Evolutionary conservation across 2,888 invertebrate species (phyloP).

Genomic region (Aphelenchoides bicaudatus): DNA sequence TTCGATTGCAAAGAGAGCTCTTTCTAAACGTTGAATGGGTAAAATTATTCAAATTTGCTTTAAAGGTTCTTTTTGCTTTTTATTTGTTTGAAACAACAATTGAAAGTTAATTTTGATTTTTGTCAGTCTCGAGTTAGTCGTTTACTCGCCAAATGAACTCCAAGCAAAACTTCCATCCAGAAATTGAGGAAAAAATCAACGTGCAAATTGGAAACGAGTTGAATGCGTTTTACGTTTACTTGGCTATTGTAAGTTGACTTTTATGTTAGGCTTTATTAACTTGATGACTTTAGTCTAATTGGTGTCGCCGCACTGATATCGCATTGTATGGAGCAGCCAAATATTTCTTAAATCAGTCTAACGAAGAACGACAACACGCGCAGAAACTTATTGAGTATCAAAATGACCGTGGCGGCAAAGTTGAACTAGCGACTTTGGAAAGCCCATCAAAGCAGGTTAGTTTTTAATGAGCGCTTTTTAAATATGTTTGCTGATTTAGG

Average conservation of each 20-base stretch:
- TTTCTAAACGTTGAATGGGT: slow-evolving; percentile 68
- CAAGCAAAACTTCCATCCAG: slow-evolving; percentile 27
- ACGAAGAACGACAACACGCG: slow-evolving; percentile 33
- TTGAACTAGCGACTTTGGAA: slow-evolving; percentile 7
- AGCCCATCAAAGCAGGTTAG: not conserved
- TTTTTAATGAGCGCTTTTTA: slow-evolving; percentile 21
- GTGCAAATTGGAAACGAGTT: slow-evolving; percentile 33
- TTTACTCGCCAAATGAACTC: slow-evolving; percentile 10
- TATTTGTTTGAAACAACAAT: not conserved
- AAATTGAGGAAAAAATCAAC: slow-evolving; percentile 28
- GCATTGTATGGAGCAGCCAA: slow-evolving; percentile 33
- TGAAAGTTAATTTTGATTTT: not conserved
- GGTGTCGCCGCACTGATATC: slow-evolving; percentile 29
- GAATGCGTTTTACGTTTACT: slow-evolving; percentile 28
- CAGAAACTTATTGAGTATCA: slow-evolving; percentile 38
- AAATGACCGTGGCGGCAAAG: slow-evolving; percentile 32
- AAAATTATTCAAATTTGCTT: slow-evolving; percentile 1
- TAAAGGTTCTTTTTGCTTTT: slow-evolving; percentile 18
- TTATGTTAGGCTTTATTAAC: not conserved
- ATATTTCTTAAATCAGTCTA: slow-evolving; percentile 32
- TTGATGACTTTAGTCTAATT: slow-evolving; percentile 25
- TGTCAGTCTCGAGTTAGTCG: not conserved
- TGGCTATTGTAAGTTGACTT: slow-evolving; percentile 27
- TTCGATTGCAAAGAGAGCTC: slow-evolving; percentile 75
- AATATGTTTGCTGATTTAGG: no score